Conservation (phyloP, 2,888 invertebrate genomes). For the Neria commutata region DNA sequence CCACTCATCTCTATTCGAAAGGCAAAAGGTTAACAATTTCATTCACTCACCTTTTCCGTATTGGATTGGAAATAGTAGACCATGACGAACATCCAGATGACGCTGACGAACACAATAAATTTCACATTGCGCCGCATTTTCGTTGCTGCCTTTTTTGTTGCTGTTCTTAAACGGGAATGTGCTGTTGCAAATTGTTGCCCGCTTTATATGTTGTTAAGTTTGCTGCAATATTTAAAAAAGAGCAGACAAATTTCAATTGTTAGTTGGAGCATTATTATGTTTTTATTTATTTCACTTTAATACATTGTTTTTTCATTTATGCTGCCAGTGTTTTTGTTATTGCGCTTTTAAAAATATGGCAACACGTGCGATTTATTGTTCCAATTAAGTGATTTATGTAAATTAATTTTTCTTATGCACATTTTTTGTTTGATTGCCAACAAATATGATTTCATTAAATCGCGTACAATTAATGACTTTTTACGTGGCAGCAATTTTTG, state of each 20-base stretch:
- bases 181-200: conserved; percentile 22
- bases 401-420: no score
- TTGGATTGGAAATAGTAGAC: conserved; percentile 61
- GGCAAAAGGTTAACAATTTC: conserved; percentile 2
- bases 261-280: no score
- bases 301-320: background rate
- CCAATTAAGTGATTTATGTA: no score
- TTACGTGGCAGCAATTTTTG: no score
- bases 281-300: conserved; percentile 18
- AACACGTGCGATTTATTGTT: conserved; percentile 28
- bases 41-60: conserved; percentile 58
- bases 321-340: conserved; percentile 18
- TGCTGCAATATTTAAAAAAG: no score
- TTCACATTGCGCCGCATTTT: conserved; percentile 61
- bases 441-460: no score
- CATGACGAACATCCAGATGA: conserved; percentile 62
- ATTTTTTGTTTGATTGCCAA: no score
- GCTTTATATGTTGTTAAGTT: conserved; percentile 15
- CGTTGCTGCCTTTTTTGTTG: conserved; percentile 18
- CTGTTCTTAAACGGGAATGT: no score
- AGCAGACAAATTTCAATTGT: no score
- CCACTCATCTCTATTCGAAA: background rate
- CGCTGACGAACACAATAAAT: conserved; percentile 59
- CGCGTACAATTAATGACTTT: no score
- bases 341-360: conserved; percentile 19